A percentile compares a stretch with the other conserved stretches of the same genome.
phyloP scores from a whole-genome alignment of 2,888 invertebrate species.

The Lasioglossum vierecki region DNA sequence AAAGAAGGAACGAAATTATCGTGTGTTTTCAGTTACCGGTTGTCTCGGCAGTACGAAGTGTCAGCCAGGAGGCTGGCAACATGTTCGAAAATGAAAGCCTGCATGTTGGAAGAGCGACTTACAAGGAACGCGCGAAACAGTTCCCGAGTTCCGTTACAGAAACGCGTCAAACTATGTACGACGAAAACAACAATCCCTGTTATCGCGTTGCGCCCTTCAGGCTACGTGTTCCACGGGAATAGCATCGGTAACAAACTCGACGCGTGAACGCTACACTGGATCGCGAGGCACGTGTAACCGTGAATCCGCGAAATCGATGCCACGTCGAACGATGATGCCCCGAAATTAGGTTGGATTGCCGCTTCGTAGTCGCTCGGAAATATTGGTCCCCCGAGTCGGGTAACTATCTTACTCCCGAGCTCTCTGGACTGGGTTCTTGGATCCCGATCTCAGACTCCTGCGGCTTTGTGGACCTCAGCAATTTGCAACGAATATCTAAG shows the following conservation, averaged over 20 bases:
- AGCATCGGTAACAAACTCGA: conserved; percentile 34
- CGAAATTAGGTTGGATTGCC: conserved; percentile 4
- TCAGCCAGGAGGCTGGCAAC: background rate
- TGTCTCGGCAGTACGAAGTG: background rate
- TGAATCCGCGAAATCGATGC: conserved; percentile 14
- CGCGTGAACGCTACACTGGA: background rate
- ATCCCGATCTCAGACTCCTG: background rate
- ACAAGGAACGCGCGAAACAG: conserved; percentile 16
- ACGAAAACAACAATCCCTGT: conserved; percentile 52
- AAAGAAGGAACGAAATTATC: background rate
- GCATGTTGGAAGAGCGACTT: conserved; percentile 2
- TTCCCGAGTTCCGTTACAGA: conserved; percentile 34
- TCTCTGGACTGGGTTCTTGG: background rate
- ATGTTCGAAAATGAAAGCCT: conserved; percentile 38
- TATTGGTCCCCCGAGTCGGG: background rate
- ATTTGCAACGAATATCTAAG: background rate
- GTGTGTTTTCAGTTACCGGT: background rate
- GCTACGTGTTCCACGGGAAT: conserved; percentile 37
- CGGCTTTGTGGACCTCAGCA: background rate
- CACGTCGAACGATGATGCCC: background rate
- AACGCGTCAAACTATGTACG: conserved; percentile 36
- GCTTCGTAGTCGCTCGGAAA: background rate
- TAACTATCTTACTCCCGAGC: background rate
- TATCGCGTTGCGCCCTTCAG: conserved; percentile 38
- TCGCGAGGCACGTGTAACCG: conserved; percentile 15